Evolutionary conservation across 2,113 vertebrate genomes (phyloP), one percentile per base, ranked within the genome.

Genomic region (Phylloscopus trochilus): DNA sequence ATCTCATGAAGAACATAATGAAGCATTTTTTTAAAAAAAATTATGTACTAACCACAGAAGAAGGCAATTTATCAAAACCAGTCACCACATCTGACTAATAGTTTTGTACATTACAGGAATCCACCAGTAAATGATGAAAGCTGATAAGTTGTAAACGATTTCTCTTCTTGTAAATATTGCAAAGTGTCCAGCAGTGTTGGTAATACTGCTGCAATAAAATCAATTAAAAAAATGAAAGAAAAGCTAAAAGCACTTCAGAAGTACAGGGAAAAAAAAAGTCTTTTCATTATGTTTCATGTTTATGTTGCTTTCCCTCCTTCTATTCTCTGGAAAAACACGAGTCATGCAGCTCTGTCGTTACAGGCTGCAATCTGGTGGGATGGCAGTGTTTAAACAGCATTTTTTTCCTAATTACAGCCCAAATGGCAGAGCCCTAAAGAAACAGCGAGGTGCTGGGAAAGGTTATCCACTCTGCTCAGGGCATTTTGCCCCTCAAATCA

Each of bases 1-100:
- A 87, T 69, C 82, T 89, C 76, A 95, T 92, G 86, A 96, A 97
- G 95, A 94, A 68, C 37, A 89, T 83, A 95, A 96, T 93, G 90
- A 95, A 93, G 89, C 55, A 3, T 69, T 90, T 89, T 87, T 37
- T 22, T 30, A 23, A 59, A 28, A 49, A 49, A 24, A 67, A 28
- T 81, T 93, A 91, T 83, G 87, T 89, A 84, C 87, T 77, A 92
- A 77, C 86, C 89, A 92, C 64, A 79, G 80, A 86, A 93, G 76
- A 31, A 35, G 53, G 90, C 44, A 92, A 95, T 97, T 96, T 79
- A 93, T 97, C 96, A 97, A 93, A 96, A 68, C 82, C 75, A 87
- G 72, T 84, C 94, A 80, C 69, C 80, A 72, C 62, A 44, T 92
- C 81, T 93, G 87, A 91, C 78, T 91, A 97, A 95, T 79, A 94